A percentile compares a stretch with the other conserved stretches of the same genome.
phyloP scores from a whole-genome alignment of 2,888 invertebrate genomes.

The Ethmia dodecea region DNA sequence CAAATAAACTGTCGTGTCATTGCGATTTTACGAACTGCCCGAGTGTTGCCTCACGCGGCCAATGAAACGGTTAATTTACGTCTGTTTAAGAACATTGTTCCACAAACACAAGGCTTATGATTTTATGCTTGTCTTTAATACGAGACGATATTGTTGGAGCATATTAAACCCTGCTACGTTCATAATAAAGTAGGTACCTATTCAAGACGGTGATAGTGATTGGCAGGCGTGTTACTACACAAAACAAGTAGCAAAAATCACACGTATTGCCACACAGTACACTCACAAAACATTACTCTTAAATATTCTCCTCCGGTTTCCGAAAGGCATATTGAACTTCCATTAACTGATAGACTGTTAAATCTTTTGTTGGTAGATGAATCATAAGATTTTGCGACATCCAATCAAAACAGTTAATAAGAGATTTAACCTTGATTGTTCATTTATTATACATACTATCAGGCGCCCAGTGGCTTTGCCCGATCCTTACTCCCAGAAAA shows the following conservation, averaged over 20 bases:
- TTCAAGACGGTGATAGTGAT: slow-evolving; percentile 15
- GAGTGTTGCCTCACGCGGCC: slow-evolving; percentile 1
- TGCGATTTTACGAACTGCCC: slow-evolving; percentile 1
- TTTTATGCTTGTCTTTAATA: slow-evolving; percentile 25
- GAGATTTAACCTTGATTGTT: too few relatives aligned
- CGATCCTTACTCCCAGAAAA: too few relatives aligned
- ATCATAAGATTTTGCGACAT: too few relatives aligned
- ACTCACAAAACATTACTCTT: too few relatives aligned
- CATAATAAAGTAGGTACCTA: not conserved
- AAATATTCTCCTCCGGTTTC: too few relatives aligned
- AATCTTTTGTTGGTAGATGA: too few relatives aligned
- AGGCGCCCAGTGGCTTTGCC: too few relatives aligned
- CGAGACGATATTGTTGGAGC: not conserved
- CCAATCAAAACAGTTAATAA: too few relatives aligned
- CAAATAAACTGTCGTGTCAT: not conserved
- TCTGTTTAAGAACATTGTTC: slow-evolving; percentile 18
- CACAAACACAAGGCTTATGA: slow-evolving; percentile 43
- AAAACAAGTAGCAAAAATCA: not conserved
- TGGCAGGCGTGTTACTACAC: slow-evolving; percentile 9
- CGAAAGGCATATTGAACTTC: too few relatives aligned
- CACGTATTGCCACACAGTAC: too few relatives aligned
- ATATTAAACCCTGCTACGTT: not conserved
- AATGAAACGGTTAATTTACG: slow-evolving; percentile 19
- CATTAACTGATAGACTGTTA: too few relatives aligned
- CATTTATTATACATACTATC: too few relatives aligned